Evolutionary conservation across 1,140 invertebrate species (phyloP), one percentile per base, ranked within the genome.

Genomic region (Drosophila sucinea): DNA sequence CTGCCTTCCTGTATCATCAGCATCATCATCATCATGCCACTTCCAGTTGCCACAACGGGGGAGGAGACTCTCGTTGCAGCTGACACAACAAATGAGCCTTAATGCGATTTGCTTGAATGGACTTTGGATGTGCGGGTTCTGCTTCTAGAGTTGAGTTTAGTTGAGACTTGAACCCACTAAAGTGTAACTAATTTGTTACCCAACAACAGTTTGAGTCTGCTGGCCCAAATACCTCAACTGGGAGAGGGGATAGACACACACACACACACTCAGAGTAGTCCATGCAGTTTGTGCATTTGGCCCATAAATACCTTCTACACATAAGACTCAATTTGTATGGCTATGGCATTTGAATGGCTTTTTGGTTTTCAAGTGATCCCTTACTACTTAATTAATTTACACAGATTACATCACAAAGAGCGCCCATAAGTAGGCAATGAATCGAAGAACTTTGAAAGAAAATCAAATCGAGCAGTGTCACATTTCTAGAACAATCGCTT

Each of bases 51-150:
- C 17, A 17, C 17, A 17, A 17, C 17, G 17, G 17, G 17, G 17
- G 17, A 17, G 17, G 17, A 17, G 17, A 17, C 41, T 33, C 40
- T 65, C 40, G 60, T 44, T 85, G 73, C 90, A 91, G 85, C 90
- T 91, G 90, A 77, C 86, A 91, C 77, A 91, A 91, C 90, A 91
- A 91, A 91, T 91, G 81, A 89, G 81, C 79, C 84, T 76, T 90
- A 86, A 91, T 91, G 81, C 81, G 85, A 80, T 90, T 77, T 78
- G 90, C 70, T 81, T 79, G 76, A 90, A 85, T 82, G 81, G 74
- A 79, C 69, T 64, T 44, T 33, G 55, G 25, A 51, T 73, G 77
- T 80, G 77, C 79, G 69, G 79, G 78, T 62, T 58, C 70, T 76
- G 78, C 17, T 57, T 62, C 67, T 54, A 60, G 55, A 73, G 70